Base-by-base conservation (phyloP, 2,888 invertebrate species). In the Eristalis pertinax region DNA sequence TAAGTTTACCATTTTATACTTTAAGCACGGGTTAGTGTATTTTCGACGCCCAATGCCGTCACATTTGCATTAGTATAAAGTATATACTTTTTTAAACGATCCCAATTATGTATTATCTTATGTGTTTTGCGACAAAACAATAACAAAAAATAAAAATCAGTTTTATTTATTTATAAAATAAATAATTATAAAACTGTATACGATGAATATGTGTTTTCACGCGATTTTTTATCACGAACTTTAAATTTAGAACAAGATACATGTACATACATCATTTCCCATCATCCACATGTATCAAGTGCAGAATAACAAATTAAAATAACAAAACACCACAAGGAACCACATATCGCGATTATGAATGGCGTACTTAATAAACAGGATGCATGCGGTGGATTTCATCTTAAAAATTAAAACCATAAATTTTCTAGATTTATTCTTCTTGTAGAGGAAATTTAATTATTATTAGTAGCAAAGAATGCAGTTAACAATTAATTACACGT, bases 401-500 rank as follows among this genome's bases (percentile, higher is more conserved):
- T 74, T 67, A 80, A 73, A 79, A 80, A 73, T 73, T 67, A 62
- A 73, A 73, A 50, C 62, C 67, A 80, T 80, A 80, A 73, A 80
- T 80, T 80, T 68, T 38, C 19, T 70, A 70, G 63, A 86, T 86
- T 69, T 77, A 70, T 81, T 72, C 76, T 72, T 63, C 76, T 68
- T 80, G 72, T 72, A 64, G 67, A 77, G 19, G 77, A 73, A 77
- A 83, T 87, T 87, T 80, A 88, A 84, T 88, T 84, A 88, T 74
- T 80, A 69, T 76, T 88, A 80, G 76, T 84, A 84, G 77, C 74
- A 26, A 56, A 69, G 50, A 87, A 81, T 58, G 69, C 78, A 78
- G 73, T 80, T 58, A 88, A 88, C 83, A 84, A 88, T 88, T 88
- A 88, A 88, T 88, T 88, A 88, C 80, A 72, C 26, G 73, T 74